Evolutionary conservation across 2,888 invertebrate species (phyloP).

Genomic region (Protonemura montana): DNA sequence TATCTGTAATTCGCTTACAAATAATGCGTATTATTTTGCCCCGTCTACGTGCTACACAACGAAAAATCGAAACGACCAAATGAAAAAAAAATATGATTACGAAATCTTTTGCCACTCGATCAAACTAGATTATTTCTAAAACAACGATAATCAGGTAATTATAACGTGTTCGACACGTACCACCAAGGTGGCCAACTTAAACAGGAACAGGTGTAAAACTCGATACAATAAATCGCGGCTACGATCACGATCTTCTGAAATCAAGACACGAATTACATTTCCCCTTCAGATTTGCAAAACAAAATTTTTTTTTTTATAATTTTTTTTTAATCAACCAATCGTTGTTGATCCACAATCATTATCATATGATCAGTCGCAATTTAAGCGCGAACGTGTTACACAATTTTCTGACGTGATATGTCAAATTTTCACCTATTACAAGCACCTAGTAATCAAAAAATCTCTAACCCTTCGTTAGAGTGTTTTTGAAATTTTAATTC

Average conservation of each 20-base stretch:
- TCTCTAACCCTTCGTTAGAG: background rate
- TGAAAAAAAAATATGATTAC: no score
- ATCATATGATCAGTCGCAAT: background rate
- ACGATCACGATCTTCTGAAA: background rate
- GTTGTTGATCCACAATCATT: background rate
- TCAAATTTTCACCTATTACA: background rate
- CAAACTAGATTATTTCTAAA: background rate
- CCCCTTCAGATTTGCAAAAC: background rate
- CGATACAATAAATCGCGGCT: background rate
- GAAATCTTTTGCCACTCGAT: background rate
- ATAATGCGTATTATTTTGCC: no score
- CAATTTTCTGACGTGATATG: background rate
- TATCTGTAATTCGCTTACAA: no score
- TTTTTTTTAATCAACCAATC: background rate
- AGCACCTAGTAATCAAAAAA: background rate
- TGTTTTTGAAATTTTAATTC: background rate
- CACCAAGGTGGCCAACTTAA: background rate
- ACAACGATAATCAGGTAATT: background rate
- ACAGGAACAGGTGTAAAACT: background rate
- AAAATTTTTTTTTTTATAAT: background rate
- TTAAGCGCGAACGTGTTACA: background rate
- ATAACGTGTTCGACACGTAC: background rate
- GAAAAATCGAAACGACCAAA: no score
- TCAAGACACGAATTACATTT: background rate
- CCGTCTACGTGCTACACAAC: no score